Evolutionary conservation across 2,888 invertebrate genomes (phyloP).

Genomic region (Euzophera pinguis): DNA sequence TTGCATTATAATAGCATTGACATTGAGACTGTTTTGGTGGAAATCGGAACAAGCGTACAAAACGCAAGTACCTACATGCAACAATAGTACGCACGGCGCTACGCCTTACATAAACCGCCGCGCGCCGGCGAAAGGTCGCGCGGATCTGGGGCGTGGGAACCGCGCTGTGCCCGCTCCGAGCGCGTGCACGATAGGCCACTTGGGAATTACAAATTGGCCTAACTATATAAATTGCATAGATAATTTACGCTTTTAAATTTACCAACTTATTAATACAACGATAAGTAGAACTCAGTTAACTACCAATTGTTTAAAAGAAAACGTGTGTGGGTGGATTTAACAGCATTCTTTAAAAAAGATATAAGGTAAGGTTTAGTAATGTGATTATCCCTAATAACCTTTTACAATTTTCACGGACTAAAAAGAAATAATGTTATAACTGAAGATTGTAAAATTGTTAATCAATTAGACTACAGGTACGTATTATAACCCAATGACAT

Average conservation of each 20-base stretch:
- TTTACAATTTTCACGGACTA: too few species aligned
- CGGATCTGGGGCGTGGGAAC: neutral
- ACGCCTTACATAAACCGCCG: neutral
- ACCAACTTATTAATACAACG: too few species aligned
- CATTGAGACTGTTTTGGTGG: neutral
- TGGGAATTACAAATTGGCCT: neutral
- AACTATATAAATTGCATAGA: neutral
- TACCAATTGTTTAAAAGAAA: neutral
- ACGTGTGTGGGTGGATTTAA: too few species aligned
- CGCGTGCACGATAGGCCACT: neutral
- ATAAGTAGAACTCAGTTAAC: neutral
- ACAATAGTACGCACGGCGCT: neutral
- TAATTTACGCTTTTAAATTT: neutral
- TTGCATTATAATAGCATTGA: constrained; percentile 1
- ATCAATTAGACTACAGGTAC: too few species aligned
- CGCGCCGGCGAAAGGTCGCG: neutral
- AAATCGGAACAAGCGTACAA: neutral
- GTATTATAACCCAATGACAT: too few species aligned
- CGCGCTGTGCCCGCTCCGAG: neutral
- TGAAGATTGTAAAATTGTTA: too few species aligned
- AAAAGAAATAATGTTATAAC: too few species aligned
- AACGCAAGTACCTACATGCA: too few species aligned
- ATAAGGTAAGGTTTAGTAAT: too few species aligned
- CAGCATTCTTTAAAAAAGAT: too few species aligned
- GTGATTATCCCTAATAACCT: too few species aligned